phyloP scores from a whole-genome alignment of 2,888 invertebrate genomes.

The Pilophorus perplexus region DNA sequence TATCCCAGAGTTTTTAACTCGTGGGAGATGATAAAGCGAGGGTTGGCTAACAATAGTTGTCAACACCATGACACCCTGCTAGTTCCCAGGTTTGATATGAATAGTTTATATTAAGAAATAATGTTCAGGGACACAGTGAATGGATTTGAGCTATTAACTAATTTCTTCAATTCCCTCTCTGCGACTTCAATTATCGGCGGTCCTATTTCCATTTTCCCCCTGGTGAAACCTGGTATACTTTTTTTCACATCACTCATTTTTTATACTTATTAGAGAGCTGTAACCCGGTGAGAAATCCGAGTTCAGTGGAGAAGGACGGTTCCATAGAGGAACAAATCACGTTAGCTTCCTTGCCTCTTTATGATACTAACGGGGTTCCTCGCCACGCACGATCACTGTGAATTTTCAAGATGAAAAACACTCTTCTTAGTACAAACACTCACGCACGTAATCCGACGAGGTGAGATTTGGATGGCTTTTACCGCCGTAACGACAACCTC shows the following conservation, averaged over 20 bases:
- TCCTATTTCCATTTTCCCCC: no score
- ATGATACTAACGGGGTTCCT: slow-evolving; percentile 6
- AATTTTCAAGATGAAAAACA: background rate
- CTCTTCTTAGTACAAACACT: background rate
- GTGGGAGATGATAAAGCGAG: background rate
- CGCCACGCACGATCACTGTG: slow-evolving; percentile 21
- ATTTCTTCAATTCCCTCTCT: no score
- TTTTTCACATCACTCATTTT: no score
- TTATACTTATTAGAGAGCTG: no score
- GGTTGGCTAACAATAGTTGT: background rate
- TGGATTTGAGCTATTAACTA: no score
- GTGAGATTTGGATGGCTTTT: slow-evolving; percentile 17
- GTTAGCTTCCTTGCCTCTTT: slow-evolving; percentile 19
- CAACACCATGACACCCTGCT: no score
- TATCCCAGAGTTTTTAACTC: background rate
- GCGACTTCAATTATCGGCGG: no score
- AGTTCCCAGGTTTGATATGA: no score
- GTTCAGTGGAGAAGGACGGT: background rate
- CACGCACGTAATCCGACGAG: slow-evolving; percentile 3
- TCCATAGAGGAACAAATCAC: slow-evolving; percentile 22
- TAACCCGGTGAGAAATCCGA: no score
- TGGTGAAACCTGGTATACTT: no score
- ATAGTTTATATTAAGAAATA: no score
- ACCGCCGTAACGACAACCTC: slow-evolving; percentile 5
- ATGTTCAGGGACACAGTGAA: no score